These are phyloP conservation scores for Microcebus tavaratra DNA, from an alignment of 2,113 vertebrate species.

Conservation along the genomic window DNA sequence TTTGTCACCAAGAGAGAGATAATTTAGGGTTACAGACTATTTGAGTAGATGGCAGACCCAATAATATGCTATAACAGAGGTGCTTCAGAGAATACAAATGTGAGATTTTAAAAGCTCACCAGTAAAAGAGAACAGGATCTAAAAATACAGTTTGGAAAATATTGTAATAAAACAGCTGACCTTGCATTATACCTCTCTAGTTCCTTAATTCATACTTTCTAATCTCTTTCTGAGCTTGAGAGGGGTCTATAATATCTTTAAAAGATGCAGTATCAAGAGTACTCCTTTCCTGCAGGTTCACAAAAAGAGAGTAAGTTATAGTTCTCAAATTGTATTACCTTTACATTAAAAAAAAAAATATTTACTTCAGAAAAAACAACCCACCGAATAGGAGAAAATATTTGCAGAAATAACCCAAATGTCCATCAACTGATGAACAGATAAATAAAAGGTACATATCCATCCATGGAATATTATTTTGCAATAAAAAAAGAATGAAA, in stretches of 20 bases:
- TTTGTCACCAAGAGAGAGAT: not conserved
- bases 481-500: not conserved
- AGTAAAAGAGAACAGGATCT: not conserved
- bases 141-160: not conserved
- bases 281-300: not conserved
- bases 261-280: not conserved
- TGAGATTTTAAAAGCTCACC: not conserved
- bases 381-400: not conserved
- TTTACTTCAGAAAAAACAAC: not conserved
- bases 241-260: not conserved
- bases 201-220: not conserved
- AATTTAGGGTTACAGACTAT: not conserved
- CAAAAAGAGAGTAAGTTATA: not conserved
- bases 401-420: not conserved
- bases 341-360: not conserved
- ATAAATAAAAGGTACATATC: not conserved
- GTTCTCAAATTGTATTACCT: not conserved
- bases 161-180: not conserved
- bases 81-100: not conserved
- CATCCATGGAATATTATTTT: not conserved
- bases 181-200: not conserved
- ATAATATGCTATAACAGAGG: not conserved
- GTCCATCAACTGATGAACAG: not conserved
- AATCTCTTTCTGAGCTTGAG: not conserved
- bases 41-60: not conserved